Conservation (phyloP, 2,888 invertebrate species). For the Pandemis corylana region DNA sequence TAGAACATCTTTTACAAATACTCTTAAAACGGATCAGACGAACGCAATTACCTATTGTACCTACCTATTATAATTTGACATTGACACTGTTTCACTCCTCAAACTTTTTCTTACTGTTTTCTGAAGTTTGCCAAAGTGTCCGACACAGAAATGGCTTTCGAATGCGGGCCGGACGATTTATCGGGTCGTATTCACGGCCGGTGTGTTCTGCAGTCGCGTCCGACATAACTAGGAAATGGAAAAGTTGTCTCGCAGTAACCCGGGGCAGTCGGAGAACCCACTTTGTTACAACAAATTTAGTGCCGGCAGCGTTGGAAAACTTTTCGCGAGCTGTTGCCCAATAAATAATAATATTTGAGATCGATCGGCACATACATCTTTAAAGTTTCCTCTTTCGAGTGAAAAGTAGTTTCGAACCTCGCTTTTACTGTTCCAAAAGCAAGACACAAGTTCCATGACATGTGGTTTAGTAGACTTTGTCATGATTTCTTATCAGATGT, state of each 20-base stretch:
- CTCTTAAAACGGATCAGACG: neutral
- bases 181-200: slow-evolving; percentile 58
- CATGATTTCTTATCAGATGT: neutral
- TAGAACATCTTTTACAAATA: slow-evolving; percentile 45
- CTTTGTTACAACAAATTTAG: slow-evolving; percentile 70
- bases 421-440: neutral
- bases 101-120: slow-evolving; percentile 17
- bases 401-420: slow-evolving; percentile 5
- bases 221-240: slow-evolving; percentile 62
- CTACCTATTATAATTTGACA: neutral
- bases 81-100: slow-evolving; percentile 7
- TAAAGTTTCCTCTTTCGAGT: slow-evolving; percentile 51
- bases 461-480: neutral
- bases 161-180: slow-evolving; percentile 61
- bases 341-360: slow-evolving; percentile 70
- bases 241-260: slow-evolving; percentile 64
- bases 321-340: slow-evolving; percentile 64
- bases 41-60: slow-evolving; percentile 1
- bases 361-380: slow-evolving; percentile 61
- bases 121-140: slow-evolving; percentile 28
- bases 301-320: slow-evolving; percentile 60
- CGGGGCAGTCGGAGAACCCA: slow-evolving; percentile 57
- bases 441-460: neutral
- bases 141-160: slow-evolving; percentile 44
- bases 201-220: slow-evolving; percentile 52